Evolutionary conservation across 2,113 vertebrate genomes (phyloP), one percentile per base, ranked within the genome.

Genomic region (Pangasianodon gigas): DNA sequence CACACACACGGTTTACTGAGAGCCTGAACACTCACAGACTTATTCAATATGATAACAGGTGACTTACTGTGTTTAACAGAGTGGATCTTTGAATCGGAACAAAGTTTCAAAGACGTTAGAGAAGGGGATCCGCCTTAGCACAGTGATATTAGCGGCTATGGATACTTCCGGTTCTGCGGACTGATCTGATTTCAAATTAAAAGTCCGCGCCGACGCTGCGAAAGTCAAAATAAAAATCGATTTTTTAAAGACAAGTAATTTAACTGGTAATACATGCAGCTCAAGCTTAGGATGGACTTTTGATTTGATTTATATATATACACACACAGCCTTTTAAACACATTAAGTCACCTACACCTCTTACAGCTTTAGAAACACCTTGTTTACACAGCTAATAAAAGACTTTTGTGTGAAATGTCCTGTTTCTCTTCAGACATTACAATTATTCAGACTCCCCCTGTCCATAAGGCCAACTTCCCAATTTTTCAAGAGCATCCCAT

Each of bases 81-180:
- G 37, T 60, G 44, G 46, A 62, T 52, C 26, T 69, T 5, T 69
- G n/a, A 69, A 24, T 90, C 2, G 82, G 90, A 86, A 89, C 56
- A 95, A 95, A 93, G 95, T 95, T 51, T 91, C 67, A 91, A 87
- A 94, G 88, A 90, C 91, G 90, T 90, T 91, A 90, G 84, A 10
- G 80, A 69, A 65, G 44, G 82, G 94, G 95, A 94, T 95, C 94
- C 95, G 95, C 95, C 95, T 95, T 95, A 93, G 84, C 58, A 24
- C 88, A 44, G 84, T 19, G 67, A 79, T 56, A 80, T 56, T 21
- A 86, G 84, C 87, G 19, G 52, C 62, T 21, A 81, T 3, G 13
- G 29, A 24, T 13, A 81, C 87, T 91, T 91, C 90, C 87, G 52
- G 16, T 87, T 19, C 32, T 29, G 84, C 7, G 74, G 13, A 16